Evolutionary conservation across 2,888 invertebrate species (phyloP), one percentile per base, ranked within the genome.

Genomic region (Athrips mouffetella): DNA sequence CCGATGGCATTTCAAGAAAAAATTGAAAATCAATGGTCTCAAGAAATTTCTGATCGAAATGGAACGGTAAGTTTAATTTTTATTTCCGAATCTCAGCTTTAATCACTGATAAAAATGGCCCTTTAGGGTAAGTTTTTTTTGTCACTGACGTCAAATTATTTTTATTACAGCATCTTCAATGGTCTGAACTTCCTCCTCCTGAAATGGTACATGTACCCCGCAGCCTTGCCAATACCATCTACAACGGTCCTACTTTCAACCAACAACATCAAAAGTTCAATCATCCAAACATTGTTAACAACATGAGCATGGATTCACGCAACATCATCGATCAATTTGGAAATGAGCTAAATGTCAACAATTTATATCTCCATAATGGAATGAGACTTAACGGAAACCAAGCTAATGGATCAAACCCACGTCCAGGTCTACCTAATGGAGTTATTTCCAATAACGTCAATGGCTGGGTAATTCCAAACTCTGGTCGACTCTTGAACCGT

Each of bases 21-120:
- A 51, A 67, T 62, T 49, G 62, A 61, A 27, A 58, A 53, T 30
- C 64, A 60, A 41, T 76, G 70, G 68, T 60, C 45, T 35, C 65
- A 60, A 25, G 18, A 42, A 8, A 10, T 8, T n/a, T 3, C 23
- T 8, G 8, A 15, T 2, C 16, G 2, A 16, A 25, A 16, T 1
- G 41, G 13, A 13, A 23, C 16, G 25, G 41, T 41, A 41, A 8
- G 41, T 41, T 16, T 15, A 4, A 2, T 8, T n/a, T 21, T 37
- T 10, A 18, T 21, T 15, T 11, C 11, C n/a, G 7, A 29, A 5
- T 10, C 10, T 5, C 7, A 29, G 8, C 3, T 2, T 8, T 10
- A 10, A 29, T 10, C 2, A 10, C 3, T 29, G n/a, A 29, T 8
- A 30, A 6, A 30, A 30, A n/a, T n/a, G n/a, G n/a, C n/a, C n/a